Evolutionary conservation across 2,888 invertebrate species (phyloP), one percentile per base, ranked within the genome.

Genomic region (Iphiclides podalirius): DNA sequence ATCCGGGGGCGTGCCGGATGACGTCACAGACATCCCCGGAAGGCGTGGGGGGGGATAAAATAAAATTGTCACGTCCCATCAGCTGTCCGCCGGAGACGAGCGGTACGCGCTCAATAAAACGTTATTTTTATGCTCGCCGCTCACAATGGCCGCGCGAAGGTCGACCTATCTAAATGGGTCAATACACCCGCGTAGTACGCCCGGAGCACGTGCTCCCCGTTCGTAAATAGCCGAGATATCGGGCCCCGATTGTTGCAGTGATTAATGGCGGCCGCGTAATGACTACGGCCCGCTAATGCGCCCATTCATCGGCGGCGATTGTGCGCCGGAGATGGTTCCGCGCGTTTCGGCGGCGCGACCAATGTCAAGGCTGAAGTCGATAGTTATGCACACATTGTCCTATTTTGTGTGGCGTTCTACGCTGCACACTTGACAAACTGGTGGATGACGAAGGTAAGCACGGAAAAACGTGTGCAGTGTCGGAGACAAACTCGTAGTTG

Each of bases 61-160:
- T 88, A 88, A 86, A 87, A 88, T 86, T 88, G 88, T 88, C 88
- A 88, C 88, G 88, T 88, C 78, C 86, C 85, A 88, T 88, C 88
- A 87, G 88, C 88, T 87, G 87, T 80, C 83, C 79, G 61, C 76
- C 4, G 75, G 81, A 49, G 48, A 49, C 48, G 63, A 72, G 72
- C 84, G 85, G 78, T 84, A 85, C 87, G 87, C 87, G 79, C 81
- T 84, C 86, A 86, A 87, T 87, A 87, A 88, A 88, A 88, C 87
- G n/a, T 87, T 88, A 87, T 87, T 88, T 88, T 88, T 88, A 88
- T 87, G 88, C 87, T 87, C 87, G 87, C 86, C 87, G 87, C 87
- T 87, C 82, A 88, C 88, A 88, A 88, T 88, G 86, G 85, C 85
- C 86, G 87, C 84, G 85, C 82, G 88, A 88, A 87, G 87, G 88